Base-by-base conservation (phyloP, 2,888 invertebrate species). In the Synergus gifuensis region DNA sequence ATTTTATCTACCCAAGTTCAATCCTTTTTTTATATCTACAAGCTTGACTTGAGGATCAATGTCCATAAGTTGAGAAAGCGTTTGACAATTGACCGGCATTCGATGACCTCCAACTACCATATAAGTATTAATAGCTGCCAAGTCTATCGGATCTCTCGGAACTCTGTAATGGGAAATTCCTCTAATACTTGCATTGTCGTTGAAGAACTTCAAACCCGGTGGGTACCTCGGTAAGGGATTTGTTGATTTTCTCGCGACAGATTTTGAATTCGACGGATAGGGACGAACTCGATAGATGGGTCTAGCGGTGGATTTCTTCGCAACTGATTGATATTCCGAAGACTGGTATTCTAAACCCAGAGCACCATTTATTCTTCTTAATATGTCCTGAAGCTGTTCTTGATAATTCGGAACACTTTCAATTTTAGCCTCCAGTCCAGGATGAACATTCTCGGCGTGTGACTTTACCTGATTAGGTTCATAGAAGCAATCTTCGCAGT, bases 51-150 rank as follows among this genome's bases (percentile, higher is more conserved):
- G 87, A 0, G 94, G 85, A 64, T 94, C 91, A 66, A 95, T 93
- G 76, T 94, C 92, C 14, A 94, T 90, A 8, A 94, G 89, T 79
- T 93, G 93, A 54, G 93, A 92, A 60, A 95, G 90, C 78, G 94
- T 93, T 14, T 93, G 91, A 69, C 94, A 92, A 12, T 93, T 93
- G 81, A 93, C 92, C 78, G 91, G 91, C 87, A 94, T 92, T 81
- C 92, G 89, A 16, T 92, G 92, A n/a, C 94, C 94, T 49, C 93
- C 93, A 76, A 94, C 92, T 0, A 94, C 93, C 91, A 95, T 93
- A 0, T 93, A 91, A 0, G 94, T 93, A 2, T 92, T 94, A 0
- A 95, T 92, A 9, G 93, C 91, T 0, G 89, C 88, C 66, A 93
- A 90, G 77, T 93, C 88, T 1, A 93, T 90, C 1, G 93, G 87